Base-by-base conservation (phyloP, 2,888 invertebrate species). In the Epinotia demarniana region DNA sequence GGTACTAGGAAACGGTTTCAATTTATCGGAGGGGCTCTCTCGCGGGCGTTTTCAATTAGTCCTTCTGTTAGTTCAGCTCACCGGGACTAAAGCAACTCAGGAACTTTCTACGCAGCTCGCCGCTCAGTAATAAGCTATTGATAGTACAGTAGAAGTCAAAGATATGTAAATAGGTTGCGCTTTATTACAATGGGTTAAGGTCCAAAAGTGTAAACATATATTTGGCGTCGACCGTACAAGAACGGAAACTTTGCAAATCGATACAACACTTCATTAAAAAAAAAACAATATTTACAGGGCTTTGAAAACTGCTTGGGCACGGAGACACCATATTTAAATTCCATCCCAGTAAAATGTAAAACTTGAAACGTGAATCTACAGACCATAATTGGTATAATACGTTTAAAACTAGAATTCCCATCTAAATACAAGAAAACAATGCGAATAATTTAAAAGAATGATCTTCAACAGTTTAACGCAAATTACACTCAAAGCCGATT, bases 381-480 rank as follows among this genome's bases (percentile, higher is more conserved):
- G 16, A 16, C 49, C 5, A 16, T 49, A 16, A 16, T 3, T 49
- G 13, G 33, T 33, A 33, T 6, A 6, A 8, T 8, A 33, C 33
- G 33, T 33, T 33, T 33, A 33, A 33, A 33, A 33, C 33, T 33
- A 8, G 33, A 8, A 33, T 33, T 33, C 8, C 33, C 8, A 39
- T 39, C 39, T 9, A 19, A 55, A 62, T 18, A 49, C 13, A 66
- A 61, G 3, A 43, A 18, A 33, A 61, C 53, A 39, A 55, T 18
- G 43, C 27, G 16, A 27, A 61, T 57, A 27, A 18, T 43, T 39
- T 39, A 33, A 46, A 69, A 63, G 27, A 58, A 33, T 63, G 55
- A 70, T 60, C 23, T 66, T 43, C 18, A 53, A 74, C 70, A 70
- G 63, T 70, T 75, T 64, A 13, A 70, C 66, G 58, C 46, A 53